Conservation (phyloP, 2,888 invertebrate genomes). For the Eupeodes latifasciatus region DNA sequence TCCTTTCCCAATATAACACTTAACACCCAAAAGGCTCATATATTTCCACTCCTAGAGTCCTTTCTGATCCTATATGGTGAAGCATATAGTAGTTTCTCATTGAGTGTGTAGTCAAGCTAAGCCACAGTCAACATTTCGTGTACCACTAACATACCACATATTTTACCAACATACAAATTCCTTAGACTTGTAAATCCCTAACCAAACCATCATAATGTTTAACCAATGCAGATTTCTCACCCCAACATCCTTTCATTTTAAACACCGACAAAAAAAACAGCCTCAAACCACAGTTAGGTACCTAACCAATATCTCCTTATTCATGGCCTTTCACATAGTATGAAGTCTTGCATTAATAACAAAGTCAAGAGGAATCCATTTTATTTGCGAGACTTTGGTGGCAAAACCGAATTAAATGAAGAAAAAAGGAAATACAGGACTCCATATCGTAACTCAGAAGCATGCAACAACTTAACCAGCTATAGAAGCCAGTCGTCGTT, state of each 20-base stretch:
- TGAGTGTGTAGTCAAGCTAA: neutral
- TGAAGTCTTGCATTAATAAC: constrained; percentile 60
- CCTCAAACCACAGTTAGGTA: constrained; percentile 4
- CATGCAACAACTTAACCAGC: constrained; percentile 59
- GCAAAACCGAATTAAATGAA: neutral
- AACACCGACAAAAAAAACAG: neutral
- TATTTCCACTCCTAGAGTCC: neutral
- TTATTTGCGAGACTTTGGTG: constrained; percentile 48
- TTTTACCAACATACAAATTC: constrained; percentile 30
- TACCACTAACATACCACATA: constrained; percentile 42
- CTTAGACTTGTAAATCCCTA: constrained; percentile 35
- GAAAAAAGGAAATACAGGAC: constrained; percentile 11
- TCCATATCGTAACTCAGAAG: neutral
- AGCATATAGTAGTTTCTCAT: neutral
- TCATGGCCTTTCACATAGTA: constrained; percentile 47
- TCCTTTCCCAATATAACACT: neutral
- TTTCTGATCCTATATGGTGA: neutral
- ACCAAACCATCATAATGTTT: constrained; percentile 20
- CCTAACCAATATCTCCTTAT: constrained; percentile 29
- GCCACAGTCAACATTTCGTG: constrained; percentile 19
- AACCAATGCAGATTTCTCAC: neutral
- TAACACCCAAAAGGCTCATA: neutral
- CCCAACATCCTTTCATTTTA: neutral
- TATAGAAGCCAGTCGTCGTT: neutral
- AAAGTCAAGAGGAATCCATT: constrained; percentile 60